These are phyloP conservation scores for Myoxocephalus aenaeus DNA, from an alignment of 2,797 vertebrate genomes.

Conservation along the genomic window DNA sequence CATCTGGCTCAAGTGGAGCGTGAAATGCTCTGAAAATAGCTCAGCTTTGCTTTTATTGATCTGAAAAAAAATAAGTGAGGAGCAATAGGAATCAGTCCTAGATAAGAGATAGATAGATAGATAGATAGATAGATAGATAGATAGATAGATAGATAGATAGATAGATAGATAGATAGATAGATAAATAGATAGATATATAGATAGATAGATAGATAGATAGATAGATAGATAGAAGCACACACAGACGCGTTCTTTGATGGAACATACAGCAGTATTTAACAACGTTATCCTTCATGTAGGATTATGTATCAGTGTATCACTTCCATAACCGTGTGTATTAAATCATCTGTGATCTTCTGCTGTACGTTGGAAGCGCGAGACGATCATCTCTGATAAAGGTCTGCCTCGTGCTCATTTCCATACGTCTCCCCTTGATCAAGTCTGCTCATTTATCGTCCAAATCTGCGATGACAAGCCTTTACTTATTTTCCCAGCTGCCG, in stretches of 20 bases:
- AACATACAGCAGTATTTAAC: slow-evolving; percentile 18
- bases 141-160: slow-evolving; percentile 24
- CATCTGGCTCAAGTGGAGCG: slow-evolving; percentile 76
- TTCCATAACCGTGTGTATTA: slow-evolving; percentile 28
- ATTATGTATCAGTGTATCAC: slow-evolving; percentile 23
- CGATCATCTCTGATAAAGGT: slow-evolving; percentile 56
- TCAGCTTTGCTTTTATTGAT: slow-evolving; percentile 69
- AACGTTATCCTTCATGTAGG: slow-evolving; percentile 16
- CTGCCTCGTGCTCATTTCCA: slow-evolving; percentile 74
- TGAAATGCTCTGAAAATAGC: slow-evolving; percentile 77
- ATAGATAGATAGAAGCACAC: slow-evolving; percentile 17
- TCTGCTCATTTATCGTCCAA: slow-evolving; percentile 78
- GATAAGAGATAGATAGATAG: slow-evolving; percentile 19
- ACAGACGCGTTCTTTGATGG: slow-evolving; percentile 35
- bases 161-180: slow-evolving; percentile 17
- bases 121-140: slow-evolving; percentile 19
- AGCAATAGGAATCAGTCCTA: neutral
- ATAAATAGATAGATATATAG: slow-evolving; percentile 20
- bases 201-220: slow-evolving; percentile 21
- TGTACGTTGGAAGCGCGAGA: slow-evolving; percentile 33
- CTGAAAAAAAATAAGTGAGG: slow-evolving; percentile 39
- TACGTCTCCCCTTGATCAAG: slow-evolving; percentile 76
- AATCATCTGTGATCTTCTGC: slow-evolving; percentile 50
- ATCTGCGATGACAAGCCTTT: slow-evolving; percentile 77
- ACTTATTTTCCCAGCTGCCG: slow-evolving; percentile 81